A percentile compares a stretch with the other conserved stretches of the same genome.
Evolutionary conservation across 2,797 vertebrate genomes (phyloP).

Genomic region (Sebastes itinus): DNA sequence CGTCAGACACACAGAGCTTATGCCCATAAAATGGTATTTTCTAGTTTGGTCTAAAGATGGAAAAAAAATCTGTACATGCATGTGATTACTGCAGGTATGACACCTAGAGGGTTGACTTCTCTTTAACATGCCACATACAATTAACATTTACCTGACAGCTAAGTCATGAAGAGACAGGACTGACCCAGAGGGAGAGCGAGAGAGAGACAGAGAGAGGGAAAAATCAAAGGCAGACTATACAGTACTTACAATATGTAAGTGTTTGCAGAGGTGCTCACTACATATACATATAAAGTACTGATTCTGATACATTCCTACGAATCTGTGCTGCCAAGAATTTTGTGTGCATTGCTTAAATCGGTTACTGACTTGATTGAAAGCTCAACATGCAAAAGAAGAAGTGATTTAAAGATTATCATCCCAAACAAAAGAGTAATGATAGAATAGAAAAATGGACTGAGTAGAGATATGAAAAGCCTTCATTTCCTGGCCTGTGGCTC

Average conservation of each 20-base stretch:
- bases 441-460: neutral
- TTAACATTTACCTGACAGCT: constrained; percentile 21
- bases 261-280: neutral
- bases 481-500: neutral
- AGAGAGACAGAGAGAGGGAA: neutral
- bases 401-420: neutral
- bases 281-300: neutral
- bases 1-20: neutral
- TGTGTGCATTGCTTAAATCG: neutral
- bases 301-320: neutral
- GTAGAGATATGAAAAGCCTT: neutral
- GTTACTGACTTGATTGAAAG: neutral
- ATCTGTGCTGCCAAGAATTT: neutral
- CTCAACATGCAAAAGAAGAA: neutral
- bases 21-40: neutral
- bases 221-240: neutral
- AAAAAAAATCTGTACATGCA: neutral
- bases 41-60: neutral
- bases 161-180: neutral
- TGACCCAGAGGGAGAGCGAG: neutral
- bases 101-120: neutral
- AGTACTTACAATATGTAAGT: neutral
- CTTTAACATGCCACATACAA: neutral
- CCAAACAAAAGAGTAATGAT: neutral
- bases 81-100: neutral